Percentiles rank a stretch among this genome's conserved stretches.
Evolutionary conservation across 1,140 invertebrate genomes (phyloP).

Genomic region (Zophobas morio): DNA sequence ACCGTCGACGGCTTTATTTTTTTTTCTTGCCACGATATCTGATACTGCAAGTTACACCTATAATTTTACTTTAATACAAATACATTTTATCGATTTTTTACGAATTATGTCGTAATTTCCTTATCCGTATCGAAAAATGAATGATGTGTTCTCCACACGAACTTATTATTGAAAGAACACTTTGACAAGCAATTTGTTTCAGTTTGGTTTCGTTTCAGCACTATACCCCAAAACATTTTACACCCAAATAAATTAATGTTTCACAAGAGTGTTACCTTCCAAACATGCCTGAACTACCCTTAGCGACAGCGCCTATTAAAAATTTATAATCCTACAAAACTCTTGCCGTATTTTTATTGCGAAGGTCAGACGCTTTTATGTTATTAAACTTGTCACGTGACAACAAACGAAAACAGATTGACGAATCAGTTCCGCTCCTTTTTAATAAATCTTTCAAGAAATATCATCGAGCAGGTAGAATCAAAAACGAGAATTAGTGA

Average conservation of each 20-base stretch:
- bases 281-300: no score
- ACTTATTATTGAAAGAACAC: conserved; percentile 66
- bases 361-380: neutral
- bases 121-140: conserved; percentile 64
- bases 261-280: neutral
- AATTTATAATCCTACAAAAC: no score
- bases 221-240: conserved; percentile 13
- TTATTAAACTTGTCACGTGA: conserved; percentile 36
- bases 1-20: conserved; percentile 40
- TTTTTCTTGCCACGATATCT: conserved; percentile 45
- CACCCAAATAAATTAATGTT: conserved; percentile 25
- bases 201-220: conserved; percentile 59
- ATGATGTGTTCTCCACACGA: conserved; percentile 65
- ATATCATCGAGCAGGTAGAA: conserved; percentile 28
- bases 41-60: conserved; percentile 59
- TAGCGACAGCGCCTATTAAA: no score
- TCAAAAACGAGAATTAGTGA: conserved; percentile 39
- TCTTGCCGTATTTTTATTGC: neutral
- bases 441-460: conserved; percentile 32
- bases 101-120: conserved; percentile 65
- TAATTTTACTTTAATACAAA: conserved; percentile 61
- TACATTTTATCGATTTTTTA: conserved; percentile 62
- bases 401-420: conserved; percentile 22
- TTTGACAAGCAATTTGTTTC: conserved; percentile 67
- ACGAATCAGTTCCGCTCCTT: conserved; percentile 36